These are phyloP conservation scores for Neopelma chrysocephalum DNA, from an alignment of 2,797 vertebrate genomes.

Conservation along the genomic window DNA sequence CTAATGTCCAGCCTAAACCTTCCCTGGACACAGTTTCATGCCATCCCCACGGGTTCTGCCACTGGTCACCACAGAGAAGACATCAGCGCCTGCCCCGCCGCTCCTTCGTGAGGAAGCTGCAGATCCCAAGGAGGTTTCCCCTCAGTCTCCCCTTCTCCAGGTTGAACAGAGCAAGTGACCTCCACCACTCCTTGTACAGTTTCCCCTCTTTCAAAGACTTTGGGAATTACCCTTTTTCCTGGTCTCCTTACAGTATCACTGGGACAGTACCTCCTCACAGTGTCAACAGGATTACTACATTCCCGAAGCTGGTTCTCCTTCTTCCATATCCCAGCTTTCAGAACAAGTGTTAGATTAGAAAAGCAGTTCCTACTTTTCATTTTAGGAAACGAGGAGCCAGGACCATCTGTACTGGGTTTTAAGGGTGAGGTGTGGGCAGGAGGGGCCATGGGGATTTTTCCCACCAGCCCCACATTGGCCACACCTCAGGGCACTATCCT, in stretches of 20 bases:
- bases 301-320: background rate
- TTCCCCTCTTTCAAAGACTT: background rate
- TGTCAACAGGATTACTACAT: rapidly evolving
- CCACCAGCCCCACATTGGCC: rapidly evolving
- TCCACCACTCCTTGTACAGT: background rate
- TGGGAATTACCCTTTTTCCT: background rate
- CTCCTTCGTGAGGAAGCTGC: background rate
- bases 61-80: background rate
- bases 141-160: background rate
- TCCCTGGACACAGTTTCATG: rapidly evolving
- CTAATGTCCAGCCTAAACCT: background rate
- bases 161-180: background rate
- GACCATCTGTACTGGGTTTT: rapidly evolving
- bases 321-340: background rate
- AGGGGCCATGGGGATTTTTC: rapidly evolving
- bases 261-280: no score
- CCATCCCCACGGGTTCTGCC: background rate
- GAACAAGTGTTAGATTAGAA: background rate
- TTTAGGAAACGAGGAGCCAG: background rate
- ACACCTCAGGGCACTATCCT: background rate
- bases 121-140: background rate
- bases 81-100: no score
- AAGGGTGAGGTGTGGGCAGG: rapidly evolving
- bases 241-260: background rate
- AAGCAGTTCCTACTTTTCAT: background rate